Base-by-base conservation (phyloP, 2,888 invertebrate genomes). In the Dynastes maya region DNA sequence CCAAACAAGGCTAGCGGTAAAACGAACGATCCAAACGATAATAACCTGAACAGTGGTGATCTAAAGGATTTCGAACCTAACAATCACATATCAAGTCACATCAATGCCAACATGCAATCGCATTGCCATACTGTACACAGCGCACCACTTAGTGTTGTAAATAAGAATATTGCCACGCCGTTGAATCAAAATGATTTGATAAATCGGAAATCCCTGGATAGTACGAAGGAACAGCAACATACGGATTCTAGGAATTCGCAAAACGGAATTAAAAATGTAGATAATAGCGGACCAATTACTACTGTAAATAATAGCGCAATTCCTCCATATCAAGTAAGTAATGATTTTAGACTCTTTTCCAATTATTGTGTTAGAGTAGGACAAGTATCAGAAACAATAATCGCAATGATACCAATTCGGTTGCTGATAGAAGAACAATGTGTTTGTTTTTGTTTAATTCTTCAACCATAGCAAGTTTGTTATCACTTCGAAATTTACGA, bases 111-210 rank as follows among this genome's bases (percentile, higher is more conserved):
- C 58, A 37, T 81, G 65, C 82, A 82, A 64, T 82, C 82, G 32
- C 90, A 91, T n/a, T 67, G 67, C 13, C 67, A 91, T 83, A 91
- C 91, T 2, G 91, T 91, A 58, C 91, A 91, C 83, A 91, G 91
- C 84, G 91, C 91, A 82, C 91, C 91, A 6, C 83, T 91, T 64
- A 90, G 88, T 81, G 91, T 92, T 83, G 91, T 92, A 72, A 93
- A 92, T 84, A 93, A 93, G 86, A 93, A 93, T 86, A 89, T 93
- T 81, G 93, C 93, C 27, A 93, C 92, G 55, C 92, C 92, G 78
- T 87, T 92, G 85, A 92, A 90, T 88, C 92, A 92, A 88, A 90
- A 89, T 75, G 91, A 86, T 81, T 77, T 87, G 78, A 75, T 82
- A 11, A 85, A 81, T 78, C 84, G 86, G 79, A 86, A 85, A 67